These are phyloP conservation scores for Petrolisthes cinctipes DNA, from an alignment of 2,888 invertebrate species.

Conservation along the genomic window DNA sequence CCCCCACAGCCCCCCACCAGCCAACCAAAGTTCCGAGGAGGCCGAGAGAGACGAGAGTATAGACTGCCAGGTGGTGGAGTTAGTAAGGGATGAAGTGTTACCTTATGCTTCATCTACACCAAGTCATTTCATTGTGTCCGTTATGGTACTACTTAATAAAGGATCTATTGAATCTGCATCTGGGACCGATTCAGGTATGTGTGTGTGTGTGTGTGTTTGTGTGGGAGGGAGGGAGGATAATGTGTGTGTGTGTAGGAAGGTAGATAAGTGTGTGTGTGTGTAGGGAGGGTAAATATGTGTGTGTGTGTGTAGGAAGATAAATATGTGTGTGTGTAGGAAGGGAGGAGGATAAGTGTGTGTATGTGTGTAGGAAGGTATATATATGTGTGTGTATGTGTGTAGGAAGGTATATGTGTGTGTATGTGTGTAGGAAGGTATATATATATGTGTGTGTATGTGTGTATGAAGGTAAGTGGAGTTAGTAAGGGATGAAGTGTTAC, in stretches of 20 bases:
- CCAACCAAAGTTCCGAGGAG: slow-evolving; percentile 67
- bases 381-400: too few species aligned
- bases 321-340: slow-evolving; percentile 37
- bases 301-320: slow-evolving; percentile 36
- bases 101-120: slow-evolving; percentile 84
- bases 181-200: slow-evolving; percentile 56
- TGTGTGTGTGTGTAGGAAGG: slow-evolving; percentile 14
- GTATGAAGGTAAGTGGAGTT: slow-evolving; percentile 24
- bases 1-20: slow-evolving; percentile 64
- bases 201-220: too few species aligned
- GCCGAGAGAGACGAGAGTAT: slow-evolving; percentile 80
- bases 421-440: too few species aligned
- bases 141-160: slow-evolving; percentile 86
- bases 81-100: slow-evolving; percentile 84
- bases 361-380: too few species aligned
- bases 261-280: neutral
- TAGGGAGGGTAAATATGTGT: slow-evolving; percentile 26
- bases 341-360: too few species aligned
- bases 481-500: too few species aligned
- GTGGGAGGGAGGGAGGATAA: too few species aligned
- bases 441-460: slow-evolving; percentile 28
- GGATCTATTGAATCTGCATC: slow-evolving; percentile 84
- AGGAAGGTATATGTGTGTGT: too few species aligned
- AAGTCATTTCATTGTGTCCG: slow-evolving; percentile 83
- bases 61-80: slow-evolving; percentile 85